Conservation (phyloP, 2,888 invertebrate genomes). For the Formica aserva region DNA sequence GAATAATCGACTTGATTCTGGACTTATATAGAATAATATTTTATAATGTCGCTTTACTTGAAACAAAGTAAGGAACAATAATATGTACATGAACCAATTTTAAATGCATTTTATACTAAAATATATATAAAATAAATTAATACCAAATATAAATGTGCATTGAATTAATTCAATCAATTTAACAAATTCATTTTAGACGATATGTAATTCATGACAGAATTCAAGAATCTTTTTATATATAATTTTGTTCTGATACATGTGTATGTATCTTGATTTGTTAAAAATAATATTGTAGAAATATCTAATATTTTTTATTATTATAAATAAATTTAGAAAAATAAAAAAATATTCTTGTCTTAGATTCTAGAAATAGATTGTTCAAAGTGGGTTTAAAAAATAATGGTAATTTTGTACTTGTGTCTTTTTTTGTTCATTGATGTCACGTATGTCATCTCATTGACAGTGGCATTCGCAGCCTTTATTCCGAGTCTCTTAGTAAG, state of each 20-base stretch:
- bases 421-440: neutral
- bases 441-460: neutral
- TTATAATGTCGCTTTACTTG: neutral
- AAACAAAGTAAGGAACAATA: neutral
- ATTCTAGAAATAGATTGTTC: neutral
- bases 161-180: neutral
- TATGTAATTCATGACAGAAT: neutral
- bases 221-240: neutral
- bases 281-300: neutral
- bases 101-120: neutral
- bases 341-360: neutral
- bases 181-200: neutral
- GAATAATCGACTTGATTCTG: conserved; percentile 41
- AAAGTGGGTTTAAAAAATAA: neutral
- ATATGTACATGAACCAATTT: conserved; percentile 2
- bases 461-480: neutral
- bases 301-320: neutral
- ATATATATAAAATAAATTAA: neutral
- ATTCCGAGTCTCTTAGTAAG: neutral
- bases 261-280: neutral
- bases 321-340: neutral
- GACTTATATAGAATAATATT: conserved; percentile 27
- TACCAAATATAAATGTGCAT: neutral
- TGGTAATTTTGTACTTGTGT: neutral
- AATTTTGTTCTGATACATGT: neutral